Evolutionary conservation across 2,888 invertebrate genomes (phyloP).

Genomic region (Thera obeliscata): DNA sequence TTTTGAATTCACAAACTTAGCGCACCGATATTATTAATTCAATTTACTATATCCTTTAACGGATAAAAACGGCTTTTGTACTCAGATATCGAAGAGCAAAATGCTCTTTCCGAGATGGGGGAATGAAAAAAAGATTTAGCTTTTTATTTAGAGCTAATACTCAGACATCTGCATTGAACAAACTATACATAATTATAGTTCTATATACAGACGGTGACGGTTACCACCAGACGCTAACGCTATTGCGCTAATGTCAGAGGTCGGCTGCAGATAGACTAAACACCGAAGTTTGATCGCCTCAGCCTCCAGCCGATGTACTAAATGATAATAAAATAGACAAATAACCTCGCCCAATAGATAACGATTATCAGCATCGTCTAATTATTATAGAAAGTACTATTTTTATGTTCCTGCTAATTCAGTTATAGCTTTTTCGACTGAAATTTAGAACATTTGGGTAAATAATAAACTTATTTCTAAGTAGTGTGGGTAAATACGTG

Average conservation of each 20-base stretch:
- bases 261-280: conserved; percentile 52
- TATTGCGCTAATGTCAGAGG: conserved; percentile 53
- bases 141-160: too few relatives aligned
- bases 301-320: conserved; percentile 5
- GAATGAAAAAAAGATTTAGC: too few relatives aligned
- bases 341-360: background rate
- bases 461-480: too few relatives aligned
- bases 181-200: conserved; percentile 29
- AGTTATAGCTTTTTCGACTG: too few relatives aligned
- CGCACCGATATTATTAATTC: too few relatives aligned
- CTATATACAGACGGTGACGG: conserved; percentile 30
- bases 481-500: conserved; percentile 7
- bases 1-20: too few relatives aligned
- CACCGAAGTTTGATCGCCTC: conserved; percentile 33
- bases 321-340: conserved; percentile 1
- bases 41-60: too few relatives aligned
- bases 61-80: too few relatives aligned
- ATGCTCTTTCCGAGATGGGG: too few relatives aligned
- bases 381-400: background rate
- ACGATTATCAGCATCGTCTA: background rate
- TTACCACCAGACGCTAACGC: conserved; percentile 34
- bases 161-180: conserved; percentile 35
- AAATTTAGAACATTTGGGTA: too few relatives aligned
- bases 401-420: too few relatives aligned
- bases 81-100: too few relatives aligned